Percentiles rank a stretch among this genome's conserved stretches.
Conservation (phyloP, 2,113 vertebrate genomes). For the Calyptommatus sinebrachiatus region DNA sequence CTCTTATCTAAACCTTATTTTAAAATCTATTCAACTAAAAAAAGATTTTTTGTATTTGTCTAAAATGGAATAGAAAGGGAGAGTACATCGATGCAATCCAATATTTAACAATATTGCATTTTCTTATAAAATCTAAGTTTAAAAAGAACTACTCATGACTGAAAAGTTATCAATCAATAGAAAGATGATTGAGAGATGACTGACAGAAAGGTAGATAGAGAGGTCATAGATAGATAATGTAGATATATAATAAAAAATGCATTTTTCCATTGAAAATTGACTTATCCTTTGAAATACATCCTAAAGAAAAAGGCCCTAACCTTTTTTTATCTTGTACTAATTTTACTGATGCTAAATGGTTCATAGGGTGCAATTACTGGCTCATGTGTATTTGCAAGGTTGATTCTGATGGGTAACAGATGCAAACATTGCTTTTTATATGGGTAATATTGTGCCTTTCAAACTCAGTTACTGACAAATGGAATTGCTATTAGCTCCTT, state of each 20-base stretch:
- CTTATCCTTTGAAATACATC: conserved; percentile 8
- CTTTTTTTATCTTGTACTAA: neutral
- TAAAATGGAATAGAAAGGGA: neutral
- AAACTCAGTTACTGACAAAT: conserved; percentile 10
- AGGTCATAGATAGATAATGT: no score
- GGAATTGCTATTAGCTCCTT: neutral
- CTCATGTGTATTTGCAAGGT: neutral
- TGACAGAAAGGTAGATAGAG: no score
- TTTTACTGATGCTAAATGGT: conserved; percentile 24
- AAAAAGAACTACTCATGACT: conserved; percentile 28
- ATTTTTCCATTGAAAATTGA: conserved; percentile 19
- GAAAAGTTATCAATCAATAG: neutral
- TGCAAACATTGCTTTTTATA: conserved; percentile 7
- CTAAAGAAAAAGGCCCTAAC: conserved; percentile 15
- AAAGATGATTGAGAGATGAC: no score
- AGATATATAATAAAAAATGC: conserved; percentile 34
- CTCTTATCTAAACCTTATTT: conserved; percentile 34
- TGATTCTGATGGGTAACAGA: neutral
- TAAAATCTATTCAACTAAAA: conserved; percentile 38
- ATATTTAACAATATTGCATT: conserved; percentile 24
- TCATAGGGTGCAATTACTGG: neutral
- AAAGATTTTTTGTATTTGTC: neutral
- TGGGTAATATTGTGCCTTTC: conserved; percentile 3
- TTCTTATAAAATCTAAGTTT: neutral
- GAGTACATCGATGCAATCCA: conserved; percentile 2